Conservation (phyloP, 2,797 vertebrate species). For the Remorina albescens region DNA sequence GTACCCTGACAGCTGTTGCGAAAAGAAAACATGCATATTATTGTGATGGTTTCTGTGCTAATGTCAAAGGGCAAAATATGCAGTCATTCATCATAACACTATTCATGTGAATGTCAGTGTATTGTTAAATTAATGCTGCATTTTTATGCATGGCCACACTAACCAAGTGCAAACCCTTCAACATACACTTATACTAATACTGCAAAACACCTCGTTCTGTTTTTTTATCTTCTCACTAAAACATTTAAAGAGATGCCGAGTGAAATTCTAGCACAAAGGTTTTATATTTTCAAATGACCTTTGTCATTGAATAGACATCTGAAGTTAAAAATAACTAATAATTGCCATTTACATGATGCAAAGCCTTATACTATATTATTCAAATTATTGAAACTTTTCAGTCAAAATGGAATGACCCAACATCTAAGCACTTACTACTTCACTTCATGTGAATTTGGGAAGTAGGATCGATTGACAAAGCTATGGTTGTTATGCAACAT, state of each 20-base stretch:
- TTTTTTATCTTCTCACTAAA: not conserved
- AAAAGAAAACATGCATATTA: not conserved
- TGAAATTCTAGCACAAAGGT: not conserved
- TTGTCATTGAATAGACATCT: not conserved
- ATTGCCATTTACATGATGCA: not conserved
- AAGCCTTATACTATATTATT: not conserved
- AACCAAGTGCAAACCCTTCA: not conserved
- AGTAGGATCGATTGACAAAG: slow-evolving; percentile 36
- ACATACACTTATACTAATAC: no score
- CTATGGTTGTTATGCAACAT: slow-evolving; percentile 44
- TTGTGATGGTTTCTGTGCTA: not conserved
- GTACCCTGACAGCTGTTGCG: not conserved
- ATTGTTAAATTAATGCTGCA: slow-evolving; percentile 14
- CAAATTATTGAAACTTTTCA: slow-evolving; percentile 3
- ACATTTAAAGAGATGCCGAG: not conserved
- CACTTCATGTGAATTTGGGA: slow-evolving; percentile 21
- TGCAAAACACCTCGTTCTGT: not conserved
- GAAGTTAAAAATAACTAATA: not conserved
- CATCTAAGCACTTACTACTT: slow-evolving; percentile 11
- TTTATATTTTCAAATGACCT: not conserved
- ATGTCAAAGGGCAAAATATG: not conserved
- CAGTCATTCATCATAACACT: no score
- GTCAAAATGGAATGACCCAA: slow-evolving; percentile 21
- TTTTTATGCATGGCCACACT: slow-evolving; percentile 15
- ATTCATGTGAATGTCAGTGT: not conserved